Evolutionary conservation across 2,113 vertebrate genomes (phyloP), one percentile per base, ranked within the genome.

Genomic region (Anas platyrhynchos): DNA sequence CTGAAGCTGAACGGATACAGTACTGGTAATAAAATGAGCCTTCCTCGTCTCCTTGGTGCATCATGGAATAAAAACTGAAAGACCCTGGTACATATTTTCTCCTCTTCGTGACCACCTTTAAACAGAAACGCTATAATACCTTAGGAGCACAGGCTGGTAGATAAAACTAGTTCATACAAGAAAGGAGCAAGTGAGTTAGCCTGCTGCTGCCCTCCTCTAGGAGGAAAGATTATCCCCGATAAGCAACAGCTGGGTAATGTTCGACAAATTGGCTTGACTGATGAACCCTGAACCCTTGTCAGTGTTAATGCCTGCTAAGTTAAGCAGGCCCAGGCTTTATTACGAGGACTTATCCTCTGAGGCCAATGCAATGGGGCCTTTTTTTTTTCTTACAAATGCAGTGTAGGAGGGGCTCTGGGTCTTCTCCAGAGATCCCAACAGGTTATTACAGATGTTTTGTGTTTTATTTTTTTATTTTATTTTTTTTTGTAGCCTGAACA

Each of bases 231-330:
- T 94, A 92, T 94, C 91, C 74, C 78, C 93, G 93, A 96, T 92
- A 96, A 97, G 91, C 77, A 93, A 56, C 66, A 79, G 91, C 81
- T 85, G 86, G 91, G 74, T 96, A 92, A 89, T 87, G 71, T 96
- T 93, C 78, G 84, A 91, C 92, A 95, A 96, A 96, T 95, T 97
- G 94, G 86, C 94, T 91, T 92, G 81, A 84, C 91, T 92, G 89
- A 84, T 94, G 92, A 96, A 84, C 81, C 78, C 77, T 96, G 93
- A 95, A 85, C 86, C 93, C 83, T 85, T 85, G 88, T 95, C 74
- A 79, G 83, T 80, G 79, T 93, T 95, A 94, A 92, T 87, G 86
- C 71, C 78, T 86, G 58, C 86, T 80, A 94, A 92, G 74, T 95
- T 93, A 96, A 97, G 93, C 94, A 95, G 76, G 69, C 48, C 86